Conservation (phyloP, 2,888 invertebrate genomes). For the Julus scanicus region DNA sequence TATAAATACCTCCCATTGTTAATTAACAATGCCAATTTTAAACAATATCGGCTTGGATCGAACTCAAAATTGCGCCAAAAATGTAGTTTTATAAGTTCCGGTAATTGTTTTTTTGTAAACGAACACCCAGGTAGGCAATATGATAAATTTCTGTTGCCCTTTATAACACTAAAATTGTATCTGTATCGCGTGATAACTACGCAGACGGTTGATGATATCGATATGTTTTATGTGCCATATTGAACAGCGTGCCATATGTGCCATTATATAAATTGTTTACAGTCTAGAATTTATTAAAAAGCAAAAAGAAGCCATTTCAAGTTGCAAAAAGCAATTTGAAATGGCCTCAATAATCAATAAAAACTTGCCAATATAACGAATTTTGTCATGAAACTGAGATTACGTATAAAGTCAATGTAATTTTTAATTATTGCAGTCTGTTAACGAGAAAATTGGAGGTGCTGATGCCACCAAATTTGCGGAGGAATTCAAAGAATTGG, state of each 20-base stretch:
- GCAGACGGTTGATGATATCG: not conserved
- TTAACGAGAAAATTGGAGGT: conserved; percentile 99
- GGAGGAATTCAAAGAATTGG: conserved; percentile 99
- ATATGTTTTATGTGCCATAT: not conserved
- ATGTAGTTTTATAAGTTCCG: not conserved
- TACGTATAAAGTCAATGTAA: not conserved
- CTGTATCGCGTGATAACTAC: not conserved
- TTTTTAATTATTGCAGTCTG: conserved; percentile 75
- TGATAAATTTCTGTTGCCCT: conserved; percentile 1
- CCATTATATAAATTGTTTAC: not conserved
- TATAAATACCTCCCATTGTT: not conserved
- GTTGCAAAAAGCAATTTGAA: not conserved
- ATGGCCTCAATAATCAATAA: not conserved
- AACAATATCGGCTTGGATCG: not conserved
- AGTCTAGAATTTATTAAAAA: not conserved
- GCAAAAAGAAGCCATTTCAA: not conserved
- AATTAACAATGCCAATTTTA: not conserved
- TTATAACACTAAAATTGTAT: not conserved
- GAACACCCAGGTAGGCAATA: not conserved
- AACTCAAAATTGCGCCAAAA: not conserved
- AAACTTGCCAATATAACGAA: not conserved
- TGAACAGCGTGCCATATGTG: not conserved
- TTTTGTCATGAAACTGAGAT: not conserved
- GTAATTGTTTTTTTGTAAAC: no score
- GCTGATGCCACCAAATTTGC: conserved; percentile 99